Evolutionary conservation across 2,797 vertebrate genomes (phyloP), one percentile per base, ranked within the genome.

Genomic region (Cyprinodon diabolis): DNA sequence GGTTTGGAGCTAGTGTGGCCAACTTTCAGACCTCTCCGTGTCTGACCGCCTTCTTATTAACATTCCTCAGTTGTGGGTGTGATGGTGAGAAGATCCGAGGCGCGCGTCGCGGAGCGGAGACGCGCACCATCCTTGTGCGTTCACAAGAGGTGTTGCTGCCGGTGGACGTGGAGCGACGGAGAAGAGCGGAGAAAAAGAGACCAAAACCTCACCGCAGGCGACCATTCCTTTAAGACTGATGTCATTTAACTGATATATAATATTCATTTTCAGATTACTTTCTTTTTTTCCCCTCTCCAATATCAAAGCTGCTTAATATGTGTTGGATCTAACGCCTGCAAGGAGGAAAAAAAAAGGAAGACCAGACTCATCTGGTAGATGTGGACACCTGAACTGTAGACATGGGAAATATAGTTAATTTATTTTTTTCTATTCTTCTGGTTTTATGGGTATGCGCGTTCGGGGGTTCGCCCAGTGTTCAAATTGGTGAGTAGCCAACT

Each of bases 381-480:
- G 96, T 93, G 89, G 87, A 94, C 95, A 94, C 88, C 80, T 92
- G 93, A 94, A 79, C 93, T 93, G 94, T 95, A 96, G 96, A 97
- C 95, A 99, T 98, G 97, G 96, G 96, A 92, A 96, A 96, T 95
- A 96, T 96, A 93, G 96, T 96, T 94, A 95, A 95, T 96, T 94
- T 97, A 93, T 95, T 95, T 95, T 90, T 96, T 86, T 95, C 96
- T 81, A 91, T 97, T 80, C 95, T 96, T 87, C 94, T 96, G 90
- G 95, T 97, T 91, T 94, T 97, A 87, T 97, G 96, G 95, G 96
- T 96, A 89, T 95, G 97, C 91, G 95, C 96, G 90, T 94, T 95
- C 75, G 96, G 96, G 90, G 97, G 95, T 86, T 95, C 95, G 92
- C 96, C 97, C 84, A 97, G 97, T 93, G 97, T 99, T 86, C 98